Percentiles rank a stretch among this genome's conserved stretches.
These are phyloP conservation scores for Agrenia bidenticulata DNA, from an alignment of 2,888 invertebrate species.

Conservation along the genomic window DNA sequence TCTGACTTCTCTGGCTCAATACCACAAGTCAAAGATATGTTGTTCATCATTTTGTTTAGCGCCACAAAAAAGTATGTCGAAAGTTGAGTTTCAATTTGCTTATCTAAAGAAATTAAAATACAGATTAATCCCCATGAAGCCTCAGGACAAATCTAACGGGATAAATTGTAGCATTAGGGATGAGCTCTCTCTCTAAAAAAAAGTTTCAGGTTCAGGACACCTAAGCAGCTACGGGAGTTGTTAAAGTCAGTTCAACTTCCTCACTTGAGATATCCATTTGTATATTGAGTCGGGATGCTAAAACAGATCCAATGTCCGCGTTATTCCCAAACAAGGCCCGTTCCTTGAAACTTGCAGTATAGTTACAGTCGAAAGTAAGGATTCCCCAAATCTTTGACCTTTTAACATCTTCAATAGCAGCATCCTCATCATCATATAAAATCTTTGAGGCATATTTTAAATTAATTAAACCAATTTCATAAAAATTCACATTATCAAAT, in stretches of 20 bases:
- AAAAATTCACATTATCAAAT: no score
- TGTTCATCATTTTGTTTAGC: constrained; percentile 79
- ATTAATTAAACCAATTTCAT: no score
- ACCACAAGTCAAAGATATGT: constrained; percentile 69
- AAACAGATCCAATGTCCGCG: constrained; percentile 79
- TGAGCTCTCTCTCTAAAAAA: no score
- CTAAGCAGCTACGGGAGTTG: no score
- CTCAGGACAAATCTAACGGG: no score
- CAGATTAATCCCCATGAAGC: no score
- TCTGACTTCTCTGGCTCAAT: constrained; percentile 78
- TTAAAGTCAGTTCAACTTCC: no score
- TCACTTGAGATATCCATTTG: constrained; percentile 91
- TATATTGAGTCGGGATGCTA: constrained; percentile 81
- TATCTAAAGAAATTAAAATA: constrained; percentile 65
- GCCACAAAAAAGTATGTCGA: constrained; percentile 81
- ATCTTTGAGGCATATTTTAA: constrained; percentile 7
- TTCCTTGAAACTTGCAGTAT: constrained; percentile 82
- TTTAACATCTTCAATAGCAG: constrained; percentile 71
- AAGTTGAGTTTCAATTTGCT: constrained; percentile 86
- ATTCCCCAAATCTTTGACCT: constrained; percentile 84
- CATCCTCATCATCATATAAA: constrained; percentile 53
- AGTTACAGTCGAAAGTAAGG: constrained; percentile 82
- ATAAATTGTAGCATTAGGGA: no score
- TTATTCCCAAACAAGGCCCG: constrained; percentile 76
- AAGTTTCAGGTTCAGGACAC: no score